Evolutionary conservation across 2,888 invertebrate genomes (phyloP), one percentile per base, ranked within the genome.

Genomic region (Eupithecia exiguata): DNA sequence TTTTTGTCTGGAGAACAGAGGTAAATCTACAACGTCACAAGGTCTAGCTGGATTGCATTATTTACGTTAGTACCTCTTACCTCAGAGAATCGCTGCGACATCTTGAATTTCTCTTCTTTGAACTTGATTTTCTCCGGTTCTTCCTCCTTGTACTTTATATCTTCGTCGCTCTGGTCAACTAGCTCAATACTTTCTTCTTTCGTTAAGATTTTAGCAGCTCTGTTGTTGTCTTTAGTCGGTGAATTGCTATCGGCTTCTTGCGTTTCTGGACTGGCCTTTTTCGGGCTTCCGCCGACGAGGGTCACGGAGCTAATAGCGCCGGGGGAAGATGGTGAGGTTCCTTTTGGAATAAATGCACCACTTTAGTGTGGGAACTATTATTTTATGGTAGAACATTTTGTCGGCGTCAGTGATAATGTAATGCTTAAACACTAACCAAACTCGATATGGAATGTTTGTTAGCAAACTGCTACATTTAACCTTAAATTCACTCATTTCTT

Each of bases 221-320:
- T 87, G 46, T 92, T 89, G 62, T 92, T 92, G 71, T 92, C 92
- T 76, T 89, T 92, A 0, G 84, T 84, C 2, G 88, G 87, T 9
- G 92, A 87, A 69, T 89, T 88, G 18, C 80, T 83, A 30, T 88
- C 88, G 0, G 74, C n/a, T 61, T 84, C 87, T 0, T 83, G 78
- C 0, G 81, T 76, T 5, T 88, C 87, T 43, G 92, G 92, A 76
- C 92, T 93, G 1, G 82, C 81, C 74, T 92, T 92, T 71, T 91
- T 93, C 0, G 92, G 92, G 78, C 95, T 96, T 0, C 96, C 97
- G 0, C 96, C 97, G 0, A 97, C 95, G 67, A 97, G 86, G 0
- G 97, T 97, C 0, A 96, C 96, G 14, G 97, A 96, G 83, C 97
- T 97, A 21, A 97, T 89, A 73, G 96, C 97, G 63, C 97, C 96